These are phyloP conservation scores for Pseudomyrmex sp. DNA, from an alignment of 1,140 invertebrate species.

Conservation along the genomic window DNA sequence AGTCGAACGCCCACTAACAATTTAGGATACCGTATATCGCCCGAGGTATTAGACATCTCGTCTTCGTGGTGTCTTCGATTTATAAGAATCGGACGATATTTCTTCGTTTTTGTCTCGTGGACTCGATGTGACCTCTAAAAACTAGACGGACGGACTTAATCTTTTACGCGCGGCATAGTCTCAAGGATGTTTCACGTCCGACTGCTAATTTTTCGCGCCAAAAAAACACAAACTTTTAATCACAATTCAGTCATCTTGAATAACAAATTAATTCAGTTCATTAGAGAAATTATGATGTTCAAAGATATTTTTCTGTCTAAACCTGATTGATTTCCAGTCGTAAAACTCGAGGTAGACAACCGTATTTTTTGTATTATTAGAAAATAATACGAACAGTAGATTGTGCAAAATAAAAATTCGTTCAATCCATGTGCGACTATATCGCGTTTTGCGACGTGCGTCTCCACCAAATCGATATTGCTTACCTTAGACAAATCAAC, in stretches of 20 bases:
- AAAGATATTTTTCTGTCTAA: background rate
- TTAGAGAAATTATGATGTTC: background rate
- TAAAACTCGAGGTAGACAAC: background rate
- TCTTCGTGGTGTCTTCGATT: background rate
- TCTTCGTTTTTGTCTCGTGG: background rate
- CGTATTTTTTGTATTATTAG: background rate
- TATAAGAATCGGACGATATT: constrained; percentile 37
- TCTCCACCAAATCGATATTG: constrained; percentile 70
- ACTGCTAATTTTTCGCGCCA: background rate
- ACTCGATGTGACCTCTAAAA: constrained; percentile 21
- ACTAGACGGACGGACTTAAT: constrained; percentile 26
- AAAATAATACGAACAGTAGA: background rate
- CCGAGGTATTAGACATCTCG: constrained; percentile 41
- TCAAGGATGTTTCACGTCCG: constrained; percentile 58
- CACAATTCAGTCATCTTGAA: background rate
- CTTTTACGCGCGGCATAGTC: constrained; percentile 51
- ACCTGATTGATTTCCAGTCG: background rate
- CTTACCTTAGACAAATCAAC: constrained; percentile 76
- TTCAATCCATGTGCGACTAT: constrained; percentile 64
- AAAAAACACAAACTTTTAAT: constrained; percentile 5
- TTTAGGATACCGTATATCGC: constrained; percentile 64
- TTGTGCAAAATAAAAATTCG: constrained; percentile 4
- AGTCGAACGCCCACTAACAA: constrained; percentile 77
- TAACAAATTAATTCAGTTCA: background rate
- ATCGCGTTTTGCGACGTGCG: constrained; percentile 55